Evolutionary conservation across 2,797 vertebrate genomes (phyloP), one percentile per base, ranked within the genome.

Genomic region (Oreortyx pictus): DNA sequence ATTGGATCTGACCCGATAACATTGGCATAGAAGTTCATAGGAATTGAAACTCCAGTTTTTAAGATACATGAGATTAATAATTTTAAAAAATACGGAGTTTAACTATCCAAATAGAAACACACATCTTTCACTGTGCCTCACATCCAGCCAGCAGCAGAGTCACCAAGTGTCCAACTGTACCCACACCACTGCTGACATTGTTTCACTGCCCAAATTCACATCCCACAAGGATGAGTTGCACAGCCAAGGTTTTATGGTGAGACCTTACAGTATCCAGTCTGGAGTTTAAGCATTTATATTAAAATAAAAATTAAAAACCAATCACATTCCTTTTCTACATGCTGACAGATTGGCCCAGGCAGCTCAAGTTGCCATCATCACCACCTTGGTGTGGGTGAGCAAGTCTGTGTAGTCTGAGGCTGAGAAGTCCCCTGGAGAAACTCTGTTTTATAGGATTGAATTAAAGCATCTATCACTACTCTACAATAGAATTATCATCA

Each of bases 1-100:
- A 81, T 71, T n/a, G 56, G 77, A 5, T 41, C 44, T 95, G 82
- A 94, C 82, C 82, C 24, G 39, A 33, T 66, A 71, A 82, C 76
- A 62, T 47, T 19, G 59, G 43, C 67, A 84, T 7, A 33, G 79
- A 20, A 50, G 61, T 66, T 60, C 89, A 50, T 65, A 71, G 77
- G 59, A 65, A 52, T 56, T 52, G 60, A 44, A 62, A 54, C 11
- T 1, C 5, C n/a, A 31, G 20, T 35, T 75, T 47, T 5, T 47
- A 9, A 89, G 91, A 56, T 43, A 82, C 71, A 7, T 39, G 43
- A 89, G 57, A 52, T 61, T 89, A 83, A 24, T 56, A 64, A 74
- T 6, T 46, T 56, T 17, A 70, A 43, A 74, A 7, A 74, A 19
- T 2, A 29, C 11, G 68, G 52, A 74, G 16, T 10, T 62, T 54